Base-by-base conservation (phyloP, 2,113 vertebrate genomes). In the Phyllopteryx taeniolatus region DNA sequence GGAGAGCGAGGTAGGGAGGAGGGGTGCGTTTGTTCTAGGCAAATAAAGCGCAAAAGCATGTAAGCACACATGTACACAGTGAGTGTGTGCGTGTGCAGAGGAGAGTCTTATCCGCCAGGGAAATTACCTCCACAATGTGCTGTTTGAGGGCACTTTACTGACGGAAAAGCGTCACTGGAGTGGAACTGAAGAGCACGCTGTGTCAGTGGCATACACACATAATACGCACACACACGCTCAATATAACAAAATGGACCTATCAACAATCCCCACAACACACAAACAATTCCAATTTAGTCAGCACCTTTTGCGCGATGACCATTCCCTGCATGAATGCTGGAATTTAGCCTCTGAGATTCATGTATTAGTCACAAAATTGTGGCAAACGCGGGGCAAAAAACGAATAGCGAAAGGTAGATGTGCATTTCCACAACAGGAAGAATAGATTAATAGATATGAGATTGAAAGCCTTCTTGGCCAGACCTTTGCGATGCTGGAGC, bases 91-190 rank as follows among this genome's bases (percentile, higher is more conserved):
- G 53, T 57, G 51, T 49, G 33, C 27, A 51, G 53, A 72, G 70
- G 60, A 70, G 70, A 85, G 74, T 76, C 17, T n/a, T 75, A 62
- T 80, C 85, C 84, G 19, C 77, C 20, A 20, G 83, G 83, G 85
- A 87, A 85, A 87, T 89, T 85, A 86, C 80, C 76, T 73, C 35
- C 63, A 80, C 70, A 88, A 84, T 85, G 71, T 75, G 72, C 71
- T 78, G 79, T 61, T 78, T 81, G 82, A 86, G 75, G 72, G 79
- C 75, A 82, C 81, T 89, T 87, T 73, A 80, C 73, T 61, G 76
- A 83, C 62, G 46, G 71, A 78, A 80, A 79, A 69, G 72, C 46
- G 35, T 74, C 67, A 77, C 44, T 75, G 79, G 85, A 43, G 68
- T 59, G 47, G 63, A 71, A 87, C 63, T 74, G 78, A 74, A 65